Conservation (phyloP, 23 tunicate species). For the Trididemnum clinides region DNA sequence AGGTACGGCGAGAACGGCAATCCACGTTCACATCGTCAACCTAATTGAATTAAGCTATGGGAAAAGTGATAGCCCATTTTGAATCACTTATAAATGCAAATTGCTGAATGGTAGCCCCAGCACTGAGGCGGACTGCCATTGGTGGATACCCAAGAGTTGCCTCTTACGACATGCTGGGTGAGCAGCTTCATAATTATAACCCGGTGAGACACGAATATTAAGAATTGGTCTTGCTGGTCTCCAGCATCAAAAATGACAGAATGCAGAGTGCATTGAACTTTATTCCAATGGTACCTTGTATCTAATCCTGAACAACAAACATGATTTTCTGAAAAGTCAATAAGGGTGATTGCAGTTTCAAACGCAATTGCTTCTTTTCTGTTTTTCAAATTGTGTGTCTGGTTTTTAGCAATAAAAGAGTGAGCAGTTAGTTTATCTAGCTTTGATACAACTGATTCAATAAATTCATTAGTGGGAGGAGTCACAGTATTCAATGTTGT, state of each 20-base stretch:
- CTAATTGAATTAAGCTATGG: too few relatives aligned
- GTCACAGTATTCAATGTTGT: too few relatives aligned
- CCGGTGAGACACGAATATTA: too few relatives aligned
- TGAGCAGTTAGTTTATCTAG: slow-evolving; percentile 28
- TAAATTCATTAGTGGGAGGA: slow-evolving; percentile 10
- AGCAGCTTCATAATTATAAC: too few relatives aligned
- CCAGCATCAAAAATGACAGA: neutral
- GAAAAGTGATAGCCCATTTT: too few relatives aligned
- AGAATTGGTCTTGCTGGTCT: neutral
- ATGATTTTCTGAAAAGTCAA: slow-evolving; percentile 36
- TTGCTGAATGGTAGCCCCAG: too few relatives aligned
- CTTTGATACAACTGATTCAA: neutral
- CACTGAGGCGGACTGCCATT: too few relatives aligned
- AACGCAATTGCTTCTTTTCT: neutral
- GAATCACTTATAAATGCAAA: too few relatives aligned
- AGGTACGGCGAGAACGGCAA: too few relatives aligned
- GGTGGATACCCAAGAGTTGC: too few relatives aligned
- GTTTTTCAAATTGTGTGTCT: slow-evolving; percentile 11
- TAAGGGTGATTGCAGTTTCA: slow-evolving; percentile 9
- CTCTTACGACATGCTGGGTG: too few relatives aligned
- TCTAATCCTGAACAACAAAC: slow-evolving; percentile 15
- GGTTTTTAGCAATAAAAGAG: slow-evolving; percentile 30
- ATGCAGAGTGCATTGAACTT: slow-evolving; percentile 16
- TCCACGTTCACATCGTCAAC: too few relatives aligned
- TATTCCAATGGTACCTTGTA: slow-evolving; percentile 39